Evolutionary conservation across 2,888 invertebrate genomes (phyloP).

Genomic region (Odontothrips loti): DNA sequence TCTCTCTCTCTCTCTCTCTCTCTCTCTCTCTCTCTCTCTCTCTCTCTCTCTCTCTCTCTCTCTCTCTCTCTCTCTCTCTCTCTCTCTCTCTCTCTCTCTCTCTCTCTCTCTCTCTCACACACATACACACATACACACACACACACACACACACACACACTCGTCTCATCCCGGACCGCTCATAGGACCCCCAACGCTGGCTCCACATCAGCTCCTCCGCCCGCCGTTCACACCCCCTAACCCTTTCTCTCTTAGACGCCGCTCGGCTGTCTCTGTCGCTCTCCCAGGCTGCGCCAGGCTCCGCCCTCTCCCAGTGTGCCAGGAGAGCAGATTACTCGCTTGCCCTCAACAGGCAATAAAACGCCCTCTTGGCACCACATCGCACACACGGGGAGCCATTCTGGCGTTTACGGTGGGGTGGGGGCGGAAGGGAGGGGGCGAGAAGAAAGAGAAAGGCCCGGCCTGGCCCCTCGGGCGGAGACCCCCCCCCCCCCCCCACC

Average conservation of each 20-base stretch:
- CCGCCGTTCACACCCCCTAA: background rate
- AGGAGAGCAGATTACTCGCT: constrained; percentile 24
- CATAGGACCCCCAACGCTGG: no score
- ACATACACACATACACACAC: no score
- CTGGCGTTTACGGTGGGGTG: background rate
- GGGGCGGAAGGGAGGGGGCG: background rate
- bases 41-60: background rate
- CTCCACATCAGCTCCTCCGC: no score
- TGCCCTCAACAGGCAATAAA: constrained; percentile 22
- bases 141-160: no score
- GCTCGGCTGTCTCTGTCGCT: background rate
- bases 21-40: background rate
- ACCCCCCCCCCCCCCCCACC: no score
- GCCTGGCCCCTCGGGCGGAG: no score
- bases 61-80: background rate
- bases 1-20: background rate
- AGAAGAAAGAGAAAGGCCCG: background rate
- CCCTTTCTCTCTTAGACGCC: background rate
- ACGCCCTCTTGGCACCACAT: constrained; percentile 13
- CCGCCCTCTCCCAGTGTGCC: background rate
- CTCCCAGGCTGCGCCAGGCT: background rate
- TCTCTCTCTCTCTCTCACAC: no score
- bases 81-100: background rate
- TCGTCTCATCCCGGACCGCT: background rate
- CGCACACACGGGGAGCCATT: background rate